Percentiles rank a stretch among this genome's conserved stretches.
Evolutionary conservation across 2,888 invertebrate species (phyloP).

Genomic region (Clunio marinus): DNA sequence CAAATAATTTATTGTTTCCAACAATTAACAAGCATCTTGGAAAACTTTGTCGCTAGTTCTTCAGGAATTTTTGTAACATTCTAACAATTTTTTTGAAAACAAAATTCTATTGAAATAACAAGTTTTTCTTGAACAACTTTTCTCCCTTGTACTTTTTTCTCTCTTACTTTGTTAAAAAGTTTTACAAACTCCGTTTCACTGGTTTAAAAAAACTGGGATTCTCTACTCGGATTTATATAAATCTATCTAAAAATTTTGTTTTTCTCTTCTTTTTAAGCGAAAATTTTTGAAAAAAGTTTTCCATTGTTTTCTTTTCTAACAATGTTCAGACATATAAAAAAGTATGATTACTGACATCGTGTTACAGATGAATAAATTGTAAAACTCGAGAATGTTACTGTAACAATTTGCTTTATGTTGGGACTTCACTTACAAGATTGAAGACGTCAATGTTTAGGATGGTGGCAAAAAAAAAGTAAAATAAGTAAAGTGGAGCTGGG

Average conservation of each 20-base stretch:
- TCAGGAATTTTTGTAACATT: too few species aligned
- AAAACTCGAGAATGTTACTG: not conserved
- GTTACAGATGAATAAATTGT: conserved; percentile 22
- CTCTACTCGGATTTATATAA: not conserved
- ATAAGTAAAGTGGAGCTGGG: not conserved
- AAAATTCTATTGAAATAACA: too few species aligned
- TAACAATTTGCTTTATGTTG: not conserved
- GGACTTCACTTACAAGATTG: conserved; percentile 2
- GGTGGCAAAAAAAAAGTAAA: not conserved
- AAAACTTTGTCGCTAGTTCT: too few species aligned
- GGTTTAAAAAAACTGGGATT: conserved; percentile 13
- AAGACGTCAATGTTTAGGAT: too few species aligned
- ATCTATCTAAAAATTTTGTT: conserved; percentile 1
- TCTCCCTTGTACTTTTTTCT: not conserved
- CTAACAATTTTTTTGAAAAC: too few species aligned
- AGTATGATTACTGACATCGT: conserved; percentile 18
- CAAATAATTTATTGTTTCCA: too few species aligned
- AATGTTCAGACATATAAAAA: conserved; percentile 18
- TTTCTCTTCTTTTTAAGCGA: not conserved
- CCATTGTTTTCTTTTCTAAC: not conserved
- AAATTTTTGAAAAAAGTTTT: not conserved
- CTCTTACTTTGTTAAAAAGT: not conserved
- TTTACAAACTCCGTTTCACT: not conserved
- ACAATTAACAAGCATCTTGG: too few species aligned
- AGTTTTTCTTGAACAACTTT: conserved; percentile 1